A percentile compares a stretch with the other conserved stretches of the same genome.
Conservation (phyloP, 2,888 invertebrate genomes). For the Gibbula magus region DNA sequence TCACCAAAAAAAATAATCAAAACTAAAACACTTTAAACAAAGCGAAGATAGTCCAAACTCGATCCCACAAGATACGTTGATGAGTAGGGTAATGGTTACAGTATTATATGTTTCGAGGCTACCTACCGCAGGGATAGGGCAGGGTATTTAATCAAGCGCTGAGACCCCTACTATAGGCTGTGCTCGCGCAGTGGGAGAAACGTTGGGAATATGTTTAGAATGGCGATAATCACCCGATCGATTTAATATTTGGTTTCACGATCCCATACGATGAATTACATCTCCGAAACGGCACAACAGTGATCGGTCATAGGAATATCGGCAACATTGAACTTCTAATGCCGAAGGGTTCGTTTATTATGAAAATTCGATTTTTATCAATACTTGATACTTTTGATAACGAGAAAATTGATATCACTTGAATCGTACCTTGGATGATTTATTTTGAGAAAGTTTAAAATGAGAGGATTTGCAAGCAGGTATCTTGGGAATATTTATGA, state of each 20-base stretch:
- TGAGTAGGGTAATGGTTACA: no score
- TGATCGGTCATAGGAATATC: neutral
- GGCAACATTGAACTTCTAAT: neutral
- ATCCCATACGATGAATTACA: neutral
- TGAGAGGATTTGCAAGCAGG: no score
- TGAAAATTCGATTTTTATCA: no score
- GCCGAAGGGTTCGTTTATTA: no score
- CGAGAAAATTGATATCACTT: no score
- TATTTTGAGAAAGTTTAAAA: no score
- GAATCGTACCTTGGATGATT: no score
- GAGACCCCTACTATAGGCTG: neutral
- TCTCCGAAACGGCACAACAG: neutral
- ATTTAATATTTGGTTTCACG: constrained; percentile 15
- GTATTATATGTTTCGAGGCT: no score
- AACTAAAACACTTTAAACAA: neutral
- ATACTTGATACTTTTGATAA: no score
- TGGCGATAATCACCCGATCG: constrained; percentile 13
- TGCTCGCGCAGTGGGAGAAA: neutral
- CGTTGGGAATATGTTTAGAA: neutral
- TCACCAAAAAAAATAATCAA: neutral
- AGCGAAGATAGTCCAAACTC: neutral
- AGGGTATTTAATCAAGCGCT: neutral
- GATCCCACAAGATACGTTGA: no score
- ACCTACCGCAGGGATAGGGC: neutral
- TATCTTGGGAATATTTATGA: no score